phyloP scores from a whole-genome alignment of 2,797 vertebrate genomes.

The Pogoniulus pusillus region DNA sequence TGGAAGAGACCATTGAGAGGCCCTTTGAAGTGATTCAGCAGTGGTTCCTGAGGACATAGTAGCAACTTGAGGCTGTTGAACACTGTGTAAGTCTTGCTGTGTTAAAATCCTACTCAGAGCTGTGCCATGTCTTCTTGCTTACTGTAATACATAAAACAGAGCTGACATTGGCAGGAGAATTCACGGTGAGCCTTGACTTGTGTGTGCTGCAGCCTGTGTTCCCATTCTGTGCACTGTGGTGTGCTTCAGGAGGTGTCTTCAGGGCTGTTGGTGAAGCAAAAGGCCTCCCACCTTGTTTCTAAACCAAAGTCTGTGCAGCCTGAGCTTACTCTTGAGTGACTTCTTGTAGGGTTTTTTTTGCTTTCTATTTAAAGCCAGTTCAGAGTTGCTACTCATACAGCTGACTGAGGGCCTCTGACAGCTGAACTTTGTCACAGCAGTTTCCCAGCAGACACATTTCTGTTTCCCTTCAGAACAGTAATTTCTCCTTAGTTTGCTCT shows the following conservation, averaged over 20 bases:
- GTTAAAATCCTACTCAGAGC: background rate
- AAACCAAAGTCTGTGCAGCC: background rate
- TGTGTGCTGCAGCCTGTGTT: accelerated
- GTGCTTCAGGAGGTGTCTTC: background rate
- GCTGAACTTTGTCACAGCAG: background rate
- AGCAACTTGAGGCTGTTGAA: background rate
- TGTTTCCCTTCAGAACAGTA: background rate
- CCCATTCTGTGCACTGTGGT: accelerated
- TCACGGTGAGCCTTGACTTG: background rate
- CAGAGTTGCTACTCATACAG: background rate
- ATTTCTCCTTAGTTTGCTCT: background rate
- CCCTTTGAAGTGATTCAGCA: background rate
- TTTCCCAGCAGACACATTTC: background rate
- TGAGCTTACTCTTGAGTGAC: background rate
- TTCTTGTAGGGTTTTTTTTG: background rate
- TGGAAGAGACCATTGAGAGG: background rate
- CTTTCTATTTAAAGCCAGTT: background rate
- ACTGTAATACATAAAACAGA: background rate
- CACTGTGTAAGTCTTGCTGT: background rate
- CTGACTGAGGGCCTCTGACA: background rate
- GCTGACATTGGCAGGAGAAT: background rate
- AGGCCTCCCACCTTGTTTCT: background rate
- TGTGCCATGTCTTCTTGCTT: background rate
- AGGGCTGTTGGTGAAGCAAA: background rate
- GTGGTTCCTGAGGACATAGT: accelerated